A percentile compares a stretch with the other conserved stretches of the same genome.
phyloP scores from a whole-genome alignment of 2,113 vertebrate genomes.

The Cheirogaleus medius region DNA sequence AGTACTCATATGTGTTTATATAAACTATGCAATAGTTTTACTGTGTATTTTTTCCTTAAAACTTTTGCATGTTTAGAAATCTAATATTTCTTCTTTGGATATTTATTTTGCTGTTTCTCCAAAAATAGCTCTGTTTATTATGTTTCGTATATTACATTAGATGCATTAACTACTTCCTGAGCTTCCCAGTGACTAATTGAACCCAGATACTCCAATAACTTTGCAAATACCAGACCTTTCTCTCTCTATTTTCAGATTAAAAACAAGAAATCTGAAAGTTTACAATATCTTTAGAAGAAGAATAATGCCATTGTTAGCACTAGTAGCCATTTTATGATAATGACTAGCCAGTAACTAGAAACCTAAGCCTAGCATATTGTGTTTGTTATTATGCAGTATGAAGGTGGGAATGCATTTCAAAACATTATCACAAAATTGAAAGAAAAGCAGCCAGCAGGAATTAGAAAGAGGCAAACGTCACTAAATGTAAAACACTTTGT shows the following conservation, averaged over 20 bases:
- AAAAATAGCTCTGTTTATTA: slow-evolving; percentile 60
- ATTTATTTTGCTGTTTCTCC: slow-evolving; percentile 44
- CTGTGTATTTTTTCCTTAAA: slow-evolving; percentile 37
- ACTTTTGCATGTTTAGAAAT: slow-evolving; percentile 34
- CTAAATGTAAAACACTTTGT: slow-evolving; percentile 22
- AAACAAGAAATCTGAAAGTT: slow-evolving; percentile 42
- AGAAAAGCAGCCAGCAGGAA: background rate
- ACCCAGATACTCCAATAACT: slow-evolving; percentile 24
- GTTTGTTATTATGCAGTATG: background rate
- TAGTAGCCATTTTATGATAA: background rate
- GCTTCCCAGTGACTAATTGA: slow-evolving; percentile 33
- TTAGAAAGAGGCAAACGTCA: background rate
- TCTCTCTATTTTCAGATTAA: slow-evolving; percentile 17
- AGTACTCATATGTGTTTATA: background rate
- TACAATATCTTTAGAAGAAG: background rate
- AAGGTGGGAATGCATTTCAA: background rate
- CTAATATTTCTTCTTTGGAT: slow-evolving; percentile 50
- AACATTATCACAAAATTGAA: background rate
- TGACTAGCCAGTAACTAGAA: background rate
- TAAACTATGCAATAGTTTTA: background rate
- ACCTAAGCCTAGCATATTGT: background rate
- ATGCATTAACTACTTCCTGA: slow-evolving; percentile 63
- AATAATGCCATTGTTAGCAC: background rate
- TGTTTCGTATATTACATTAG: slow-evolving; percentile 68
- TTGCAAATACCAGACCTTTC: slow-evolving; percentile 23